These are phyloP conservation scores for Chaenocephalus aceratus DNA, from an alignment of 2,113 vertebrate species.

Conservation along the genomic window DNA sequence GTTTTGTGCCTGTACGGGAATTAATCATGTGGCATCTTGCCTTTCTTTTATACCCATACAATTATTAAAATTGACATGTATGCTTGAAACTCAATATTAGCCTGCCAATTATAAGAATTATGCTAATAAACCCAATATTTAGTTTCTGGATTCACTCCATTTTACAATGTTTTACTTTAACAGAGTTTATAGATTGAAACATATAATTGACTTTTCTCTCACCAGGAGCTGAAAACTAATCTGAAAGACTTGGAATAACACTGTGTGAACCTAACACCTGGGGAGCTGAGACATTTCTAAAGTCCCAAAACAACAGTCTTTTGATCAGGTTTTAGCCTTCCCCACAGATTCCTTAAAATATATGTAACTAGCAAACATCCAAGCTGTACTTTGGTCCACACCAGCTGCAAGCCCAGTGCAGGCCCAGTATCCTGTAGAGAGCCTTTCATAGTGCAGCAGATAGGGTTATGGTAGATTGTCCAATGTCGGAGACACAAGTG, in stretches of 20 bases:
- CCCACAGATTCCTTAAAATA: constrained; percentile 44
- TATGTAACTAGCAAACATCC: constrained; percentile 40
- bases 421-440: constrained; percentile 58
- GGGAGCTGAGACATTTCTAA: constrained; percentile 6
- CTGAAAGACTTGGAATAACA: neutral
- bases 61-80: constrained; percentile 23
- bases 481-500: constrained; percentile 50
- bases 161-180: neutral
- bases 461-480: constrained; percentile 42
- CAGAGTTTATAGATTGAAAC: neutral
- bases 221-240: constrained; percentile 5
- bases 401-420: constrained; percentile 44
- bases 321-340: constrained; percentile 5
- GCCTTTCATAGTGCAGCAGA: constrained; percentile 46
- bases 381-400: constrained; percentile 34
- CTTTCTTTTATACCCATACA: constrained; percentile 9
- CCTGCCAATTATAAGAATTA: constrained; percentile 12
- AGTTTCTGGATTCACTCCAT: neutral
- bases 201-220: neutral
- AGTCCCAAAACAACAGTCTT: neutral
- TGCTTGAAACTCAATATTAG: constrained; percentile 2
- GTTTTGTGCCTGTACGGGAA: constrained; percentile 29
- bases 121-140: neutral
- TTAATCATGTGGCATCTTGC: constrained; percentile 19
- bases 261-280: constrained; percentile 24